Conservation (phyloP, 2,797 vertebrate genomes). For the Melanotaenia nigrans region DNA sequence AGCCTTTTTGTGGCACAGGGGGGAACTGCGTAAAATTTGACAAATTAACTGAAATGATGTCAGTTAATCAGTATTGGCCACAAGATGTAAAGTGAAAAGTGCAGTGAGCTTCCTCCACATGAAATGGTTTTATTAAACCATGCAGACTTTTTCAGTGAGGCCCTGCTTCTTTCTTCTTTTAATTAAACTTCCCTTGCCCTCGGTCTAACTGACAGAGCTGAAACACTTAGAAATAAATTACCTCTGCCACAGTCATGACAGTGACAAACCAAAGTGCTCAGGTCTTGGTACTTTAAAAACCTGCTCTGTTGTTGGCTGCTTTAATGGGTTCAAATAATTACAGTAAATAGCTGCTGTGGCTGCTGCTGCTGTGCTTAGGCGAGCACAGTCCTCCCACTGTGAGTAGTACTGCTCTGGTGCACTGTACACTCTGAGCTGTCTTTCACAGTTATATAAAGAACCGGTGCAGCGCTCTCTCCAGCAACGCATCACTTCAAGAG, state of each 20-base stretch:
- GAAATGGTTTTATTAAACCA: conserved; percentile 12
- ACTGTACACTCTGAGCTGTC: conserved; percentile 55
- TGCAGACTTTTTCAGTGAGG: conserved; percentile 16
- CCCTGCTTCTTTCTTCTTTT: conserved; percentile 19
- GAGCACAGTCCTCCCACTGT: conserved; percentile 65
- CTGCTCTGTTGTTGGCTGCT: conserved; percentile 21
- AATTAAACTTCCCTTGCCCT: conserved; percentile 21
- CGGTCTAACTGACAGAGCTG: conserved; percentile 21
- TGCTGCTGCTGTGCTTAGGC: conserved; percentile 53
- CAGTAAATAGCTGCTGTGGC: conserved; percentile 53
- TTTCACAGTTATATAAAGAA: conserved; percentile 67
- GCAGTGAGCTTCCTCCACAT: neutral
- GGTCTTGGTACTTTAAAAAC: conserved; percentile 27
- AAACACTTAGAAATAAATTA: conserved; percentile 29
- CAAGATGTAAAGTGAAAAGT: neutral
- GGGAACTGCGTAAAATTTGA: neutral
- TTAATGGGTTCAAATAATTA: conserved; percentile 62
- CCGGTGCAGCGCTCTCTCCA: conserved; percentile 45
- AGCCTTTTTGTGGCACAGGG: neutral
- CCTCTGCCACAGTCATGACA: conserved; percentile 35
- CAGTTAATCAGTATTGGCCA: neutral
- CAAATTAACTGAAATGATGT: neutral
- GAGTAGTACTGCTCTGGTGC: conserved; percentile 60
- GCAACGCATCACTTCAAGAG: conserved; percentile 52
- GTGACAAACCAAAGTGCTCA: conserved; percentile 28